Base-by-base conservation (phyloP, 2,888 invertebrate genomes). In the Apotomis capreana region DNA sequence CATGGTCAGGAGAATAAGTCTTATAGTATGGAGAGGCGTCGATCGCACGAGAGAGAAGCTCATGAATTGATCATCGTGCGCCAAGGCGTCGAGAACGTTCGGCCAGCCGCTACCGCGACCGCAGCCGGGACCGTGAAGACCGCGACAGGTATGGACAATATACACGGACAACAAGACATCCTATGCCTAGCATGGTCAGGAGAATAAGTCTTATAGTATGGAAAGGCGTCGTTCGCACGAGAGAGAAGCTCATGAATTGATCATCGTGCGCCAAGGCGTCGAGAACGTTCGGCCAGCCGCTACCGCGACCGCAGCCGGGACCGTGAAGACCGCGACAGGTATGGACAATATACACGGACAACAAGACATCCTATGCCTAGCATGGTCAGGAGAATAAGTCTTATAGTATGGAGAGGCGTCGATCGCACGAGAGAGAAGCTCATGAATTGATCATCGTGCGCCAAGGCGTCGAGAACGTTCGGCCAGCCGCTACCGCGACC, bases 251-350 rank as follows among this genome's bases (percentile, higher is more conserved):
- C 88, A 70, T 79, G 88, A 73, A 79, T 84, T 2, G 26, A 36
- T 86, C 83, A 91, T 75, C 92, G 90, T 77, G 86, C 91, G 62
- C 90, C 91, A 77, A 78, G 92, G 0, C 87, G 92, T 52, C 85
- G 92, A 59, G 92, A 92, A 44, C 87, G 92, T 13, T 90, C 89
- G 75, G 87, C 90, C 74, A 84, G 85, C 74, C 82, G 92, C 4
- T 91, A 92, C 85, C 82, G 93, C 40, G 92, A 92, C 74, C 80
- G 92, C 67, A 88, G 88, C 74, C 87, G 92, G 40, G 93, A 93
- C 64, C 77, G 93, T 4, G 93, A 93, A 55, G 93, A 93, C 9
- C 75, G 93, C 0, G 93, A 94, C 81, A 84, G 93, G 93, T 92
- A 51, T 0, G 46, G 0, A 3, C 10, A 36, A 5, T 10, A 40